These are phyloP conservation scores for Alligator mississippiensis DNA, from an alignment of 2,113 vertebrate species.

Conservation along the genomic window DNA sequence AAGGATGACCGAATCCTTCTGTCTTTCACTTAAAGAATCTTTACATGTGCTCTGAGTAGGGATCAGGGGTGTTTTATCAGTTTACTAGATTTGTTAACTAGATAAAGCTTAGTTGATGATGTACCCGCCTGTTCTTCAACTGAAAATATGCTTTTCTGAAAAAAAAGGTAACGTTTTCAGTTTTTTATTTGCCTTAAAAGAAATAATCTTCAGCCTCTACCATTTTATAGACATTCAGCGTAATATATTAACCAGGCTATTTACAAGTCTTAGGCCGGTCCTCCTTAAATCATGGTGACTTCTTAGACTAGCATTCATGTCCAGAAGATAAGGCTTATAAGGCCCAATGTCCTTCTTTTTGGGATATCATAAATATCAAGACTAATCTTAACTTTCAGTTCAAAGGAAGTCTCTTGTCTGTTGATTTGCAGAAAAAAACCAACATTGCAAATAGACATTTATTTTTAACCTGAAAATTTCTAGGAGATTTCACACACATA, in stretches of 20 bases:
- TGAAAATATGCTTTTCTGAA: too few species aligned
- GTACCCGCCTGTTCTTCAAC: too few species aligned
- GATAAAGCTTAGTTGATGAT: too few species aligned
- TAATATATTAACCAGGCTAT: background rate
- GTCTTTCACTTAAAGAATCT: too few species aligned
- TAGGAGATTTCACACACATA: fast-evolving
- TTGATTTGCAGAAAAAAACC: background rate
- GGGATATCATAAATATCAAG: background rate
- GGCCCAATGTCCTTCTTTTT: background rate
- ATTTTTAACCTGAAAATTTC: slow-evolving; percentile 4
- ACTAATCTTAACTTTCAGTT: background rate
- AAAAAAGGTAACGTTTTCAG: background rate
- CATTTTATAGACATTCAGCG: slow-evolving; percentile 8
- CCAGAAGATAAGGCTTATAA: background rate
- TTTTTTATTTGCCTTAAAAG: slow-evolving; percentile 1
- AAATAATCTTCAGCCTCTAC: slow-evolving; percentile 14
- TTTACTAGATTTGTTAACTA: too few species aligned
- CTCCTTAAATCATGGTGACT: background rate
- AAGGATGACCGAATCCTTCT: too few species aligned
- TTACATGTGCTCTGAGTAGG: too few species aligned
- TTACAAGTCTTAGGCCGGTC: fast-evolving
- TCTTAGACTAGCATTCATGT: background rate
- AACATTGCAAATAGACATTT: background rate
- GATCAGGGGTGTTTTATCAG: too few species aligned
- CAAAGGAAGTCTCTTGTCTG: background rate